phyloP scores from a whole-genome alignment of 2,113 vertebrate species.

The Collichthys lucidus region DNA sequence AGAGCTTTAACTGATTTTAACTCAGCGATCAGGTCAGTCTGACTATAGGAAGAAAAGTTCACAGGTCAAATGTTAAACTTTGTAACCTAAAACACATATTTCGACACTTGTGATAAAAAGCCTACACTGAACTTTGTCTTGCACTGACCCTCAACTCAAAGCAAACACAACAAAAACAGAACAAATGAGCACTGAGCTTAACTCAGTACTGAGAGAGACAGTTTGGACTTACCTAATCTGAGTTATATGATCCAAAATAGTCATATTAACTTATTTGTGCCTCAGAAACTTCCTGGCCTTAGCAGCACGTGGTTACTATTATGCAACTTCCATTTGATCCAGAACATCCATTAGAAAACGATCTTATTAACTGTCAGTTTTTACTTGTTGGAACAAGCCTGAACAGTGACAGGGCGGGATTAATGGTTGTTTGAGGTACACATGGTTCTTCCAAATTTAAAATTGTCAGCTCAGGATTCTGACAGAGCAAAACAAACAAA shows the following conservation, averaged over 20 bases:
- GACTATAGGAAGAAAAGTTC: constrained; percentile 14
- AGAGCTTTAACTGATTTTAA: background rate
- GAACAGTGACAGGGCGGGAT: background rate
- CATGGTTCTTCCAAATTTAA: background rate
- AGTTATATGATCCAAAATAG: background rate
- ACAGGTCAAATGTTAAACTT: constrained; percentile 34
- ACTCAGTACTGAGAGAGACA: background rate
- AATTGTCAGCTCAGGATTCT: background rate
- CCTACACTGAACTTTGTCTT: constrained; percentile 45
- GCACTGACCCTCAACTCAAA: background rate
- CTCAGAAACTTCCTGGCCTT: background rate
- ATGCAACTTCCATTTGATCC: background rate
- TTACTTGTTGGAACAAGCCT: constrained; percentile 5
- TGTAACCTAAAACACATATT: constrained; percentile 18
- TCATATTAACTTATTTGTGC: background rate
- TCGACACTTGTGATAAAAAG: constrained; percentile 36
- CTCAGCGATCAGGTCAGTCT: background rate
- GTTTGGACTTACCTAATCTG: background rate
- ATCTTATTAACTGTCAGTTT: background rate
- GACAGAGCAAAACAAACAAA: background rate
- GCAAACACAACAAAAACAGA: constrained; percentile 18
- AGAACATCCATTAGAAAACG: background rate
- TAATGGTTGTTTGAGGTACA: background rate
- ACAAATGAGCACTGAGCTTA: background rate
- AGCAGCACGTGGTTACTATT: background rate